phyloP scores from a whole-genome alignment of 1,140 invertebrate genomes.

The Telenomus remus region DNA sequence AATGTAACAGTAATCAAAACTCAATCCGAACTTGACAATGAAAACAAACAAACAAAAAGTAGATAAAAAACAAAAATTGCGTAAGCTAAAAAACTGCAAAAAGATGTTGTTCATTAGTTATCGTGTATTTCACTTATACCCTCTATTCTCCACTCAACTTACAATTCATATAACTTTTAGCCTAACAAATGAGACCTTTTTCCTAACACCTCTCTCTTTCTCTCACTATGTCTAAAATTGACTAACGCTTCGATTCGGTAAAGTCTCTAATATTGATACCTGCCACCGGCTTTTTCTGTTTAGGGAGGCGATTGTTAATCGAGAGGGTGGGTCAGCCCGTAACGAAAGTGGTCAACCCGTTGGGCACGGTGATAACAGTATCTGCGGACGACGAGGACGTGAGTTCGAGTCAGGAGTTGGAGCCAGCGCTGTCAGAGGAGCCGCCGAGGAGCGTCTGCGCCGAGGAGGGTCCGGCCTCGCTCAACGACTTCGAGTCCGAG shows the following conservation, averaged over 20 bases:
- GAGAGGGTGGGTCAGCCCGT: slow-evolving; percentile 77
- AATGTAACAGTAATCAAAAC: no score
- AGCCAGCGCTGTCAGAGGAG: slow-evolving; percentile 68
- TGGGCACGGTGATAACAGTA: slow-evolving; percentile 81
- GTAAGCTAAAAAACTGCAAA: no score
- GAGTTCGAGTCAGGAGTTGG: slow-evolving; percentile 71
- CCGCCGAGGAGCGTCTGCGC: slow-evolving; percentile 73
- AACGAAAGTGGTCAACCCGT: slow-evolving; percentile 82
- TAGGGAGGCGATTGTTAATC: slow-evolving; percentile 80
- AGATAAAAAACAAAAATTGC: no score
- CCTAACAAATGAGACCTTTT: no score
- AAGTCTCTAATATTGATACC: slow-evolving; percentile 74
- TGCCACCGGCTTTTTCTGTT: slow-evolving; percentile 87
- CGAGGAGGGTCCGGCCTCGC: slow-evolving; percentile 75
- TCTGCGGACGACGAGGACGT: slow-evolving; percentile 73
- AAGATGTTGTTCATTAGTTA: no score
- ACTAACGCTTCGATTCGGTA: slow-evolving; percentile 25
- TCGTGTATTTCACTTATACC: no score
- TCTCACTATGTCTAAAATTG: not conserved
- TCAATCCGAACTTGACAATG: no score
- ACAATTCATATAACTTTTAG: no score
- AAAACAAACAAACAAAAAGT: no score
- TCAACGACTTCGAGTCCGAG: slow-evolving; percentile 66
- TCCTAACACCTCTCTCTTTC: not conserved
- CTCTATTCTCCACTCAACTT: no score